These are phyloP conservation scores for Peromyscus polionotus DNA, from an alignment of 2,113 vertebrate genomes.

Conservation along the genomic window DNA sequence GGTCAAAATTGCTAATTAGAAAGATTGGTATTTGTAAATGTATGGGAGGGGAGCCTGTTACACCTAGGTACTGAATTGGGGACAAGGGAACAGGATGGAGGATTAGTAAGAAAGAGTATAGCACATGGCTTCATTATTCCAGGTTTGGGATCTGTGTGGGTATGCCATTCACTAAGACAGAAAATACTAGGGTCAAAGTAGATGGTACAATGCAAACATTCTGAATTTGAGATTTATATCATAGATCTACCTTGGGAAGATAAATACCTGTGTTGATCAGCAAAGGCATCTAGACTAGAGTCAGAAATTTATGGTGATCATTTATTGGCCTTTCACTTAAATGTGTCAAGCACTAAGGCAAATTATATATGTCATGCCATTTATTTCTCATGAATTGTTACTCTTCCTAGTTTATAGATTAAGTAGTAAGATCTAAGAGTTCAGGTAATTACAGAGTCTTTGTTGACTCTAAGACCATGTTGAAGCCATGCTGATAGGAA, in stretches of 20 bases:
- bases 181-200: background rate
- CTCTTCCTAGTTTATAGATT: conserved; percentile 13
- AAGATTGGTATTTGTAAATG: conserved; percentile 36
- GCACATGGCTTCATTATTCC: conserved; percentile 43
- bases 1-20: background rate
- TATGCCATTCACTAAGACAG: background rate
- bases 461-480: background rate
- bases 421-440: conserved; percentile 10
- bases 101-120: background rate
- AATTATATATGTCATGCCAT: background rate
- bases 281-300: background rate
- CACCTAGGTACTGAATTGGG: conserved; percentile 16
- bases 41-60: background rate
- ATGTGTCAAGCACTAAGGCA: background rate
- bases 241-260: background rate
- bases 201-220: background rate
- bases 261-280: background rate
- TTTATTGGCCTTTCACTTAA: conserved; percentile 54
- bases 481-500: conserved; percentile 7
- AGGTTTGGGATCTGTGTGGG: background rate
- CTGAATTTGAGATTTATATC: conserved; percentile 37
- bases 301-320: conserved; percentile 28
- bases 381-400: conserved; percentile 48
- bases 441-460: background rate
- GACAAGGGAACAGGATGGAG: background rate